Conservation (phyloP, 2,888 invertebrate genomes). For the Tipula unca region DNA sequence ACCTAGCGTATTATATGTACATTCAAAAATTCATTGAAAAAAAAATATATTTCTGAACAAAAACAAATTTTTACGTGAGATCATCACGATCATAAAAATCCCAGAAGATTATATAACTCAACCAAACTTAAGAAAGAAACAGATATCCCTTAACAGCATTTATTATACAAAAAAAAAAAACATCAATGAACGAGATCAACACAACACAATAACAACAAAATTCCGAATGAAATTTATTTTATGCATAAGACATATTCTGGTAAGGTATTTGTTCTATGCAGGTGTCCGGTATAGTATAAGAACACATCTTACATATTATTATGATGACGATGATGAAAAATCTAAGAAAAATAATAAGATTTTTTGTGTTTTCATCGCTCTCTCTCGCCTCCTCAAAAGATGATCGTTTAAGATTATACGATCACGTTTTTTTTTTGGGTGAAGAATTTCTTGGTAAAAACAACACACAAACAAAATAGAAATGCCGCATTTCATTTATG, state of each 20-base stretch:
- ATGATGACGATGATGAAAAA: background rate
- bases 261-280: background rate
- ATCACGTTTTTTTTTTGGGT: constrained; percentile 8
- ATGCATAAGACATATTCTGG: no score
- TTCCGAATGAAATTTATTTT: background rate
- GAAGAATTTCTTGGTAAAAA: constrained; percentile 14
- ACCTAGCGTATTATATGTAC: no score
- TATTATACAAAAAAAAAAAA: background rate
- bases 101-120: background rate
- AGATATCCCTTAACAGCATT: background rate
- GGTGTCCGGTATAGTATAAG: background rate
- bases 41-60: background rate
- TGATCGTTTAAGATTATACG: background rate
- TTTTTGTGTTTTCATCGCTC: background rate
- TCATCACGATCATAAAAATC: background rate
- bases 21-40: background rate
- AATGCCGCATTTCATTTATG: background rate
- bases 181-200: background rate
- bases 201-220: background rate
- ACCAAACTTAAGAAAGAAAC: background rate
- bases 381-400: background rate
- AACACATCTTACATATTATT: background rate
- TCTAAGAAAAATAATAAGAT: background rate
- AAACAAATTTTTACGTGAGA: background rate
- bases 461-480: background rate